Evolutionary conservation across 2,888 invertebrate genomes (phyloP), one percentile per base, ranked within the genome.

Genomic region (Limnephilus auricula): DNA sequence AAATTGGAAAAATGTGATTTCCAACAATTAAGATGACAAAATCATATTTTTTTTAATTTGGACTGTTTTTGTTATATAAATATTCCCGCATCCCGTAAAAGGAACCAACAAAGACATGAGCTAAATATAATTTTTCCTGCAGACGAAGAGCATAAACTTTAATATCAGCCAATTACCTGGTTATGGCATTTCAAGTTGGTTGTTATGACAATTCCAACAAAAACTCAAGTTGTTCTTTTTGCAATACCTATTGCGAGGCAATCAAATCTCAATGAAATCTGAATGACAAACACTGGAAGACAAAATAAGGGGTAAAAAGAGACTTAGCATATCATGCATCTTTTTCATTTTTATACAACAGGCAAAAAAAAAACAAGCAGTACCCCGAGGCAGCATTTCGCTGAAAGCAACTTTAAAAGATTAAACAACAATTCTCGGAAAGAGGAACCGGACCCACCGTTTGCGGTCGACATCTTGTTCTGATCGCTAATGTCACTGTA

Each of bases 391-490:
- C 6, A 32, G 82, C 15, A 82, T 13, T 83, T 37, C 83, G 18
- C 83, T 32, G 37, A 37, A 83, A 32, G 37, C 6, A 37, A 37
- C 25, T 83, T 83, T 12, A 25, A 32, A 31, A 32, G 83, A 37
- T 82, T 82, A 15, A 83, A 83, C 13, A 83, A 37, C n/a, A 37
- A 83, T 32, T 83, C 83, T 83, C 25, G 83, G 83, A 83, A 83
- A 34, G 32, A 83, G 32, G 25, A 83, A 32, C 83, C 83, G n/a
- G 83, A 83, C 83, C 37, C 9, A 9, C 9, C 65, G 65, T 65
- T 65, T n/a, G 65, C 65, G 65, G 65, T 65, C 65, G 65, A 9
- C 25, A 65, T 65, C 65, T 65, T 65, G 65, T 9, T n/a, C 65
- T 65, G 65, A 6, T 65, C 65, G 65, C 65, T 65, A 65, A 65